Evolutionary conservation across 2,113 vertebrate genomes (phyloP).

Genomic region (Equus przewalskii): DNA sequence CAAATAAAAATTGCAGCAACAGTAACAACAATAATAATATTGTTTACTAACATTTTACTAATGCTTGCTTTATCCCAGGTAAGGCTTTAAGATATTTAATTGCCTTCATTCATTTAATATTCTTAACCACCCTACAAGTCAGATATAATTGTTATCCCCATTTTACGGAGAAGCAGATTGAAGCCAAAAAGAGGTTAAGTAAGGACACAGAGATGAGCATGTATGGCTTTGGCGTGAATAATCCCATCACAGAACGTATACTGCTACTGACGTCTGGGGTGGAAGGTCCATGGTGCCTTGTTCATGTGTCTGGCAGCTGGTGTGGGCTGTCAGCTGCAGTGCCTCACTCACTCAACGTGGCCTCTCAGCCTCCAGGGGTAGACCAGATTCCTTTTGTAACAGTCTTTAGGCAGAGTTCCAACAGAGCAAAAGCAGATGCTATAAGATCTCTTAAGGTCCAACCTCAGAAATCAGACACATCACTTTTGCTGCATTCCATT

Average conservation of each 20-base stretch:
- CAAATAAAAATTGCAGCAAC: not conserved
- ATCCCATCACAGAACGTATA: too few relatives aligned
- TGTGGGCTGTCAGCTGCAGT: not conserved
- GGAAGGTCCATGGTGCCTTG: not conserved
- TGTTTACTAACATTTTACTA: not conserved
- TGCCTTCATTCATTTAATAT: not conserved
- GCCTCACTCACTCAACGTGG: rapidly evolving
- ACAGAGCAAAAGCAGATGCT: not conserved
- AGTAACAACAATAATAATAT: not conserved
- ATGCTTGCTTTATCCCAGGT: not conserved
- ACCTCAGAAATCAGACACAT: not conserved
- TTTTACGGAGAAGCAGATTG: not conserved
- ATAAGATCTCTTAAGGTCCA: not conserved
- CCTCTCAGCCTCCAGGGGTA: not conserved
- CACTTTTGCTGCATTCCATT: not conserved
- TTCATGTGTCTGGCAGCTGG: not conserved
- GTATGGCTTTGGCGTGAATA: not conserved
- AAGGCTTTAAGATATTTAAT: not conserved
- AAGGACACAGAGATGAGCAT: not conserved
- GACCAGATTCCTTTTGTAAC: not conserved
- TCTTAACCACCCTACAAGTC: not conserved
- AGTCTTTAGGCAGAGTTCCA: not conserved
- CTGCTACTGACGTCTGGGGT: not conserved
- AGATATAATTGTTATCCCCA: not conserved
- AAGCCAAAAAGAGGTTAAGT: not conserved